Percentiles rank a stretch among this genome's conserved stretches.
phyloP scores from a whole-genome alignment of 1,140 invertebrate genomes.

The Drosophila kohkoa region DNA sequence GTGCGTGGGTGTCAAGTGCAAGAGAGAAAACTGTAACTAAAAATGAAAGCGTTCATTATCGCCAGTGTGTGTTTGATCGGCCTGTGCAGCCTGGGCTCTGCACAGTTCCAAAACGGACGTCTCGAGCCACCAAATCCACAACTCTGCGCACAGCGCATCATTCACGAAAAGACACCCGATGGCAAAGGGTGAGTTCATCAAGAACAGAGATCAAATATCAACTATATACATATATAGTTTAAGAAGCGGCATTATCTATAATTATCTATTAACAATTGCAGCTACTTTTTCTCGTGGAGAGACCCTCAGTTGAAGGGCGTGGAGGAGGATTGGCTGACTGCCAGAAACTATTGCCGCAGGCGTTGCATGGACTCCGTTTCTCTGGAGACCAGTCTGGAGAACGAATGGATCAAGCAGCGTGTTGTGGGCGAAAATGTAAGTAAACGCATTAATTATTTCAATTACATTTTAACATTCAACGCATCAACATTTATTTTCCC shows the following conservation, averaged over 20 bases:
- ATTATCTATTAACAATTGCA: slow-evolving; percentile 59
- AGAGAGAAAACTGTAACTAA: slow-evolving; percentile 32
- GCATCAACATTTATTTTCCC: too few relatives aligned
- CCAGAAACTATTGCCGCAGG: slow-evolving; percentile 92
- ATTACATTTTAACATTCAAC: too few relatives aligned
- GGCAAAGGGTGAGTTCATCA: slow-evolving; percentile 85
- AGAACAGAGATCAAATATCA: neutral
- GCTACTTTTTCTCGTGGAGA: slow-evolving; percentile 94
- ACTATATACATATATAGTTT: neutral
- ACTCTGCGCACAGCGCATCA: slow-evolving; percentile 89
- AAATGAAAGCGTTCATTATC: slow-evolving; percentile 85
- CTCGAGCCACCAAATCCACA: slow-evolving; percentile 90
- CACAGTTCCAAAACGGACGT: slow-evolving; percentile 89
- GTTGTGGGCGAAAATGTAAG: slow-evolving; percentile 91
- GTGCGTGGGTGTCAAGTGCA: slow-evolving; percentile 61
- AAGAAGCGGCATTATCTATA: neutral
- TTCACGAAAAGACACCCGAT: slow-evolving; percentile 88
- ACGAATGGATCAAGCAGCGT: slow-evolving; percentile 92
- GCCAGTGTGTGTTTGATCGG: slow-evolving; percentile 84
- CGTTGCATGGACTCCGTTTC: slow-evolving; percentile 95
- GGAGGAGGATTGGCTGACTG: slow-evolving; percentile 92
- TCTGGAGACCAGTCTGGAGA: slow-evolving; percentile 92
- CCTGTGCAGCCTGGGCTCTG: slow-evolving; percentile 85
- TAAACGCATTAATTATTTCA: slow-evolving; percentile 14
- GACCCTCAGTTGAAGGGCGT: slow-evolving; percentile 89